These are phyloP conservation scores for Dromiciops gliroides DNA, from an alignment of 2,113 vertebrate species.

Conservation along the genomic window DNA sequence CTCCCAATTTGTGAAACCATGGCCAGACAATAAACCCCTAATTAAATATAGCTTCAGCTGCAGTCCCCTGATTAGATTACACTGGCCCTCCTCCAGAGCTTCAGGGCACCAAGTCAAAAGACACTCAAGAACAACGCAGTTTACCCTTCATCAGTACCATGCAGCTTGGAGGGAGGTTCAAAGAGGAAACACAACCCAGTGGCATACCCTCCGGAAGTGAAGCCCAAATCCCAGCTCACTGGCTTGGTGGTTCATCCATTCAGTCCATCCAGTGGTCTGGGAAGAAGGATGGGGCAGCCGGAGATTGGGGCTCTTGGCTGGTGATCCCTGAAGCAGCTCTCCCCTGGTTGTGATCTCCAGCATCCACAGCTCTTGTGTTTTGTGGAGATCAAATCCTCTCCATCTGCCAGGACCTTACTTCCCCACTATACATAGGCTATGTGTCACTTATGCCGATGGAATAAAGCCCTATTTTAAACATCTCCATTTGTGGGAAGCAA, in stretches of 20 bases:
- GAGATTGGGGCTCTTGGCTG: not conserved
- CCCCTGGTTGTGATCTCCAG: not conserved
- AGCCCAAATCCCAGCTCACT: constrained; percentile 51
- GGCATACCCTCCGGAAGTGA: constrained; percentile 43
- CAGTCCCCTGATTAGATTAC: not conserved
- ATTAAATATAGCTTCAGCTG: constrained; percentile 67
- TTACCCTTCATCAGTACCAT: constrained; percentile 74
- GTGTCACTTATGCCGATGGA: constrained; percentile 74
- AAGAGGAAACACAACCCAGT: constrained; percentile 66
- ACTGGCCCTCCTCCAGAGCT: constrained; percentile 57
- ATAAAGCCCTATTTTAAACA: constrained; percentile 84
- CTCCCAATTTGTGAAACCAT: constrained; percentile 15
- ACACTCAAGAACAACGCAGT: constrained; percentile 51
- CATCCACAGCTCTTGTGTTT: constrained; percentile 39
- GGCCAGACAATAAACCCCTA: constrained; percentile 54
- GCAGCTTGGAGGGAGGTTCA: constrained; percentile 62
- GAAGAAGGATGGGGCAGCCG: constrained; percentile 11
- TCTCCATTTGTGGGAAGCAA: constrained; percentile 65
- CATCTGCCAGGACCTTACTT: constrained; percentile 61
- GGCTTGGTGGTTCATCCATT: constrained; percentile 48
- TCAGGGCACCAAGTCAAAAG: constrained; percentile 50
- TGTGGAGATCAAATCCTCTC: constrained; percentile 49
- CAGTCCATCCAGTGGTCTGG: constrained; percentile 8
- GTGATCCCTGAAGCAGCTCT: constrained; percentile 17
- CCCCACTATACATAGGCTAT: constrained; percentile 79